Percentiles rank a stretch among this genome's conserved stretches.
Conservation (phyloP, 2,113 vertebrate species). For the Pardalotus punctatus region DNA sequence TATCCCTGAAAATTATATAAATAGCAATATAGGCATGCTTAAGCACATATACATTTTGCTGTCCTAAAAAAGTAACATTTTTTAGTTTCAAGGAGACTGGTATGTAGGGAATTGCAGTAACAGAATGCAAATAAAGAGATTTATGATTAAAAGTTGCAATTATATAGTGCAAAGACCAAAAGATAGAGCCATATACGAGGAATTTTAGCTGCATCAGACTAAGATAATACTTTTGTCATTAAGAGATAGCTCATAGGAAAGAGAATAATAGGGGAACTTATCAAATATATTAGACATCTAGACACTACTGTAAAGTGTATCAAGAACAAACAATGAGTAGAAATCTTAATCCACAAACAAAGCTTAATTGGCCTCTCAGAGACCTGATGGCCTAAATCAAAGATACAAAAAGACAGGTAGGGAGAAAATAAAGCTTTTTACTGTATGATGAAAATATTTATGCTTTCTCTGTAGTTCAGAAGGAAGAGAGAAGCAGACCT, state of each 20-base stretch:
- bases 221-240: background rate
- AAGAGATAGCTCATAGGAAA: background rate
- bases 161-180: background rate
- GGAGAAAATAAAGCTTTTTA: background rate
- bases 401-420: background rate
- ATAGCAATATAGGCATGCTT: background rate
- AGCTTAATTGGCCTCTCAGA: slow-evolving; percentile 43
- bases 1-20: background rate
- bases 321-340: background rate
- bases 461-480: background rate
- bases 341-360: background rate
- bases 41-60: background rate
- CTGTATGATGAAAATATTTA: background rate
- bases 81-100: background rate
- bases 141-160: background rate
- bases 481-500: background rate
- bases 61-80: background rate
- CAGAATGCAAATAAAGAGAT: background rate
- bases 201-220: background rate
- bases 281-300: background rate
- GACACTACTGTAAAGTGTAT: background rate
- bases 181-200: fast-evolving
- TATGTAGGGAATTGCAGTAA: background rate
- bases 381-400: background rate
- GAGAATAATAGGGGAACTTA: background rate